Evolutionary conservation across 2,888 invertebrate genomes (phyloP), one percentile per base, ranked within the genome.

Genomic region (Nymphalis urticae): DNA sequence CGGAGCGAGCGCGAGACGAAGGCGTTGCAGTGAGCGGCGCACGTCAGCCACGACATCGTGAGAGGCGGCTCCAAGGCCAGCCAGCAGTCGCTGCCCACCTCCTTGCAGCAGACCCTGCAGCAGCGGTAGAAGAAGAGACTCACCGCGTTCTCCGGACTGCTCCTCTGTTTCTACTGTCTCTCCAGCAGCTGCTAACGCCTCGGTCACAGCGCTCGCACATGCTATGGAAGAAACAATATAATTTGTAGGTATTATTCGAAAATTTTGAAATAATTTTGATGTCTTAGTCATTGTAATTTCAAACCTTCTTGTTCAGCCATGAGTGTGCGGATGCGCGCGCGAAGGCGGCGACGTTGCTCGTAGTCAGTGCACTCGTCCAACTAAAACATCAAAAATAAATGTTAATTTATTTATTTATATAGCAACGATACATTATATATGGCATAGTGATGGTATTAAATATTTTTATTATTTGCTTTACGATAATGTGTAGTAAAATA

Each of bases 281-380:
- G 2, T 27, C 6, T 16, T 17, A 4, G 1, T 54, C 17, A 56
- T 36, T 36, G n/a, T 36, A 58, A 13, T 32, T 24, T 42, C 77
- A 7, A 93, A 97, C 97, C 97, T 95, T 96, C 96, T 88, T 96
- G 95, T 93, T 96, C 96, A 81, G 97, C 97, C 95, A 97, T 96
- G 84, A 97, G 95, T 87, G 95, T 94, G 80, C 96, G 95, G 82
- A 97, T 94, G 89, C 97, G 95, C 80, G 95, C 95, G 86, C 97
- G 94, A 84, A 97, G 95, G 79, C 95, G 94, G 82, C 97, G 95
- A 82, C 97, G 95, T 88, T 96, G 96, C 88, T 97, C 97, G 96
- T 97, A 97, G 87, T 96, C 96, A 77, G 95, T 95, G 87, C 96
- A 95, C 90, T 95, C 95, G 88, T 97, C 96, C 93, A 97, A 94